Percentiles rank a stretch among this genome's conserved stretches.
phyloP scores from a whole-genome alignment of 1,140 invertebrate species.

The Lethrus apterus region DNA sequence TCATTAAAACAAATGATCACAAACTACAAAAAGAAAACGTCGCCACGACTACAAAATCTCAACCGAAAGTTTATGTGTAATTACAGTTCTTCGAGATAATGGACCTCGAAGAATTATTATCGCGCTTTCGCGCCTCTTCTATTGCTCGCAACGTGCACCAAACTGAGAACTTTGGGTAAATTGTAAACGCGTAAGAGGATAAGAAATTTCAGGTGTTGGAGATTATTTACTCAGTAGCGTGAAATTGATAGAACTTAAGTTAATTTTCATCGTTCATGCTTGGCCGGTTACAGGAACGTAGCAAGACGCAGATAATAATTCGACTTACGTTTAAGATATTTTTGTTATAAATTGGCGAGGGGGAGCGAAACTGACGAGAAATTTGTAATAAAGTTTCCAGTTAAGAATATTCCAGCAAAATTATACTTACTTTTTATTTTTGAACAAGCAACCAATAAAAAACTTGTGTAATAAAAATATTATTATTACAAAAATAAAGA shows the following conservation, averaged over 20 bases:
- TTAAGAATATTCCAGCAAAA: neutral
- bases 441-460: too few species aligned
- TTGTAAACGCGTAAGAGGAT: slow-evolving; percentile 15
- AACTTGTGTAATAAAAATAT: too few species aligned
- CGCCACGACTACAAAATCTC: too few species aligned
- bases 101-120: too few species aligned
- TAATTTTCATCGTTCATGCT: slow-evolving; percentile 1
- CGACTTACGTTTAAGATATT: neutral
- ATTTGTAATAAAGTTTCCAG: neutral
- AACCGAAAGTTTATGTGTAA: too few species aligned
- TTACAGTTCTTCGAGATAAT: too few species aligned
- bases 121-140: slow-evolving; percentile 1
- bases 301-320: neutral
- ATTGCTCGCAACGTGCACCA: slow-evolving; percentile 10
- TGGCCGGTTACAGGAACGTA: neutral
- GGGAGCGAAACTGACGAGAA: neutral
- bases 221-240: slow-evolving; percentile 13
- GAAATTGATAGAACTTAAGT: slow-evolving; percentile 11
- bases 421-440: too few species aligned
- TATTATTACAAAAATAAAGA: neutral
- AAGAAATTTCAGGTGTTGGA: slow-evolving; percentile 15
- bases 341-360: neutral
- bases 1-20: too few species aligned
- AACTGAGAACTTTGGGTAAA: slow-evolving; percentile 10
- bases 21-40: too few species aligned